A percentile compares a stretch with the other conserved stretches of the same genome.
These are phyloP conservation scores for Cercocebus atys DNA, from an alignment of 2,113 vertebrate genomes.

Conservation along the genomic window DNA sequence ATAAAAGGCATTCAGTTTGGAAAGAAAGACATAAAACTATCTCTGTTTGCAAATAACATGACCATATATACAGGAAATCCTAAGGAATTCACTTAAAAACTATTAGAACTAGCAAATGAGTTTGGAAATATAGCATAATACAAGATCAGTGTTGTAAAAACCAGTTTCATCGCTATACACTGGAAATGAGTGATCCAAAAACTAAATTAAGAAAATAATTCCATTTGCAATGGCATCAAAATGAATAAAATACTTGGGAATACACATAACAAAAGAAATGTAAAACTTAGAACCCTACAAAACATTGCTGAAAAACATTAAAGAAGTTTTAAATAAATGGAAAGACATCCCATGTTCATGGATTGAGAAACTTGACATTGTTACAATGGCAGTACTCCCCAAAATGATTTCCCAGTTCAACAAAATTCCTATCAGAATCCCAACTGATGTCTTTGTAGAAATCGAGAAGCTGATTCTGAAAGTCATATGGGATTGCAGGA, in stretches of 20 bases:
- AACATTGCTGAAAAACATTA: background rate
- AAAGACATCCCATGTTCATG: too few species aligned
- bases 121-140: background rate
- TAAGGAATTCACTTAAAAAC: background rate
- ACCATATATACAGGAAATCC: background rate
- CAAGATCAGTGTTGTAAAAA: too few species aligned
- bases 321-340: background rate
- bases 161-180: background rate
- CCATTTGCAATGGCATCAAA: background rate
- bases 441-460: background rate
- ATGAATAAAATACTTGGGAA: background rate
- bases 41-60: background rate
- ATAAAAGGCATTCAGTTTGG: background rate
- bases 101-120: background rate
- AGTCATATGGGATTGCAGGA: background rate
- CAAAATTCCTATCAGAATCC: background rate
- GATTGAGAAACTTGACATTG: background rate
- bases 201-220: background rate
- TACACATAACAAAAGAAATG: background rate
- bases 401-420: background rate
- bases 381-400: background rate
- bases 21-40: background rate
- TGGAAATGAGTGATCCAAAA: background rate
- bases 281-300: background rate
- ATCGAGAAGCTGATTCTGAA: background rate